These are phyloP conservation scores for Muscidifurax raptorellus DNA, from an alignment of 1,140 invertebrate species.

Conservation along the genomic window DNA sequence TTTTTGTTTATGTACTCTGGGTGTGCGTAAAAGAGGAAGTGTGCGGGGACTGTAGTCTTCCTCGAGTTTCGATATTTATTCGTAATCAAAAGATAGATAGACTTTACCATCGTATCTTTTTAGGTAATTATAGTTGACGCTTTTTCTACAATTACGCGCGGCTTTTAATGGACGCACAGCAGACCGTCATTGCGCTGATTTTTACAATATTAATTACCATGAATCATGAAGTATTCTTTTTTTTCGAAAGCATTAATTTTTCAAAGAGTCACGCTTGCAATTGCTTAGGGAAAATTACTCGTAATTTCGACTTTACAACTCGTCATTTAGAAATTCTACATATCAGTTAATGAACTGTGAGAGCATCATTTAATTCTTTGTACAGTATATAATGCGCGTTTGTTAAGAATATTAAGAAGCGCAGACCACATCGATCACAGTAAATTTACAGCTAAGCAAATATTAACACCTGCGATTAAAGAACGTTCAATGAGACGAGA, in stretches of 20 bases:
- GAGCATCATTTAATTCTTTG: neutral
- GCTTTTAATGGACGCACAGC: neutral
- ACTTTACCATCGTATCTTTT: too few species aligned
- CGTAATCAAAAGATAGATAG: too few species aligned
- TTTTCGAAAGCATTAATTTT: conserved; percentile 16
- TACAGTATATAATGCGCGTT: neutral
- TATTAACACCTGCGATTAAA: neutral
- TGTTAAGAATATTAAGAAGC: neutral
- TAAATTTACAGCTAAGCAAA: neutral
- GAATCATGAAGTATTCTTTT: neutral
- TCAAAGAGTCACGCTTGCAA: conserved; percentile 5
- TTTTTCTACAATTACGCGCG: too few species aligned
- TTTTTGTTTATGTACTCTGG: neutral
- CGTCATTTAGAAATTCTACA: conserved; percentile 15
- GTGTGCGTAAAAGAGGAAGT: neutral
- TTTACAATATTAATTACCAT: conserved; percentile 6
- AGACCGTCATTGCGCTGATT: neutral
- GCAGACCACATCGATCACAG: neutral
- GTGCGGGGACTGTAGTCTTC: too few species aligned
- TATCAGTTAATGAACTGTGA: neutral
- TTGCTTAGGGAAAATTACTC: conserved; percentile 23
- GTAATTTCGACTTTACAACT: conserved; percentile 21
- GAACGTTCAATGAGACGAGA: neutral
- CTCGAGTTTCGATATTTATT: too few species aligned
- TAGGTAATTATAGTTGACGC: too few species aligned